Evolutionary conservation across 1,140 invertebrate species (phyloP).

Genomic region (Drosophila obscura): DNA sequence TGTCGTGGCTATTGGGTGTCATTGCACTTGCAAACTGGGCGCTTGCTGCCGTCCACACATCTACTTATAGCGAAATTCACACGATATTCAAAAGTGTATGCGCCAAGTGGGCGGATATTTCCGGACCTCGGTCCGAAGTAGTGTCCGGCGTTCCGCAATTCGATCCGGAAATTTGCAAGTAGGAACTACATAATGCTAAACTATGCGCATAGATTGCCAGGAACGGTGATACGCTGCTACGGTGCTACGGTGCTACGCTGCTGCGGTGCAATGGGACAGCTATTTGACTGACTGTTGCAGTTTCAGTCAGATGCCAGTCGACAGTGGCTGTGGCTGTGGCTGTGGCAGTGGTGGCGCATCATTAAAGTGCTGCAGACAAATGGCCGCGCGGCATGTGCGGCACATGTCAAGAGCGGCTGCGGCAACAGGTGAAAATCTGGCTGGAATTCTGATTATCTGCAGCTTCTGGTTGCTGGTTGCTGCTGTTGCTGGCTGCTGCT

Average conservation of each 20-base stretch:
- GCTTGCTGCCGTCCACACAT: too few species aligned
- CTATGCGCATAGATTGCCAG: slow-evolving; percentile 68
- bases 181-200: slow-evolving; percentile 66
- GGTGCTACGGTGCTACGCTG: slow-evolving; percentile 51
- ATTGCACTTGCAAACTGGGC: neutral
- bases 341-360: slow-evolving; percentile 58
- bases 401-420: slow-evolving; percentile 72
- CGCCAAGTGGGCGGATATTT: too few species aligned
- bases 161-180: slow-evolving; percentile 6
- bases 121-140: too few species aligned
- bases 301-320: slow-evolving; percentile 42
- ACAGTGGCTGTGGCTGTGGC: slow-evolving; percentile 3
- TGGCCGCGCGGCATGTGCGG: slow-evolving; percentile 80
- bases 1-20: slow-evolving; percentile 49
- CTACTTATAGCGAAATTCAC: too few species aligned
- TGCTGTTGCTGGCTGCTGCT: slow-evolving; percentile 1
- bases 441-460: slow-evolving; percentile 80
- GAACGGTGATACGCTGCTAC: too few species aligned
- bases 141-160: too few species aligned
- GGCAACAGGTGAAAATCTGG: slow-evolving; percentile 79
- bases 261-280: slow-evolving; percentile 20
- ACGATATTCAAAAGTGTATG: too few species aligned
- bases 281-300: slow-evolving; percentile 23
- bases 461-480: slow-evolving; percentile 32
- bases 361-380: slow-evolving; percentile 82